Percentiles rank a stretch among this genome's conserved stretches.
These are phyloP conservation scores for Drosophila quadrilineata DNA, from an alignment of 1,140 invertebrate species.

Conservation along the genomic window DNA sequence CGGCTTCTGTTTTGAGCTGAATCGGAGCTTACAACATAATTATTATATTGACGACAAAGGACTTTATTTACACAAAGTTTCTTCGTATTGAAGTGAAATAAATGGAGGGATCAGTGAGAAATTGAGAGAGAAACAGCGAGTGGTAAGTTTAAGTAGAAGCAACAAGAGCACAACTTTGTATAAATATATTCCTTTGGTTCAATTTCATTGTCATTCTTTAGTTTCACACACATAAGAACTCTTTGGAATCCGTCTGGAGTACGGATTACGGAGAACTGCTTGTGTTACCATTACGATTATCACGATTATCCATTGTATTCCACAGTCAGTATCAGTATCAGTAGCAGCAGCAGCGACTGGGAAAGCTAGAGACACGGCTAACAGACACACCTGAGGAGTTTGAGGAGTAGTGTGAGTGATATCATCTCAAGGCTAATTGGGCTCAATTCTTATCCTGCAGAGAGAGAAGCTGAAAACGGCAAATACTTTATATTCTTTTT, in stretches of 20 bases:
- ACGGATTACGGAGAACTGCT: conserved; percentile 54
- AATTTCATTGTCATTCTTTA: conserved; percentile 2
- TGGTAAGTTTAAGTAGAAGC: conserved; percentile 28
- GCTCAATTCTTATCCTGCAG: conserved; percentile 75
- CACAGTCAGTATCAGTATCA: conserved; percentile 48
- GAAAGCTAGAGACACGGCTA: conserved; percentile 61
- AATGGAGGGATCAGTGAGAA: conserved; percentile 2
- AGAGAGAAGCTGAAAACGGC: conserved; percentile 78
- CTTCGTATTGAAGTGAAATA: conserved; percentile 41
- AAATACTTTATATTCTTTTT: conserved; percentile 71
- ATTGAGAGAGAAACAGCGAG: conserved; percentile 9
- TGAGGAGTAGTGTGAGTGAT: conserved; percentile 51
- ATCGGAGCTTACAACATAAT: conserved; percentile 13
- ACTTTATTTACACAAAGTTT: conserved; percentile 81
- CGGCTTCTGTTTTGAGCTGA: conserved; percentile 26
- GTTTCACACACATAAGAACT: conserved; percentile 52
- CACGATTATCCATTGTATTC: conserved; percentile 43
- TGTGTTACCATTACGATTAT: conserved; percentile 74
- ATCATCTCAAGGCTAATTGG: conserved; percentile 61
- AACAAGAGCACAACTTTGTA: conserved; percentile 68
- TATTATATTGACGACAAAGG: conserved; percentile 63
- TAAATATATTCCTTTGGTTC: conserved; percentile 80
- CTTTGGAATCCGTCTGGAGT: conserved; percentile 7
- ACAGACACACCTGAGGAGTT: conserved; percentile 51
- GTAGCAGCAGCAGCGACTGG: conserved; percentile 44